Conservation (phyloP, 1,140 invertebrate genomes). For the Gonioctena quinquepunctata region DNA sequence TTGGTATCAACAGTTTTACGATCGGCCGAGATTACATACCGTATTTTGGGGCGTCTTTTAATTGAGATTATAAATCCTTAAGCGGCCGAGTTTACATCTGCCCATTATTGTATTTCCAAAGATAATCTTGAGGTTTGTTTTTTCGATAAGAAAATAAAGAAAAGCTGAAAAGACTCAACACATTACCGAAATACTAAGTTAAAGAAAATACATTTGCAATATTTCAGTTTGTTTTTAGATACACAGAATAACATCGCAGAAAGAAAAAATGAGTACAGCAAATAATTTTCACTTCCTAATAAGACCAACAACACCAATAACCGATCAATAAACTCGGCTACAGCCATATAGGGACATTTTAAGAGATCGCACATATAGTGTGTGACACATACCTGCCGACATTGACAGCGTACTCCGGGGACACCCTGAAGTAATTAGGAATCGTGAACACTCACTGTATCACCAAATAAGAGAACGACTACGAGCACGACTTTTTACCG, state of each 20-base stretch:
- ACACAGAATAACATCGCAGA: neutral
- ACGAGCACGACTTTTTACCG: neutral
- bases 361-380: neutral
- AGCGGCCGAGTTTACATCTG: too few relatives aligned
- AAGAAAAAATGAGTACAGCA: neutral
- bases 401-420: constrained; percentile 45
- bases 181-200: too few relatives aligned
- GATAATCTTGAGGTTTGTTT: too few relatives aligned
- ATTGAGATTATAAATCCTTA: too few relatives aligned
- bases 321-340: neutral
- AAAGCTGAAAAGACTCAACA: too few relatives aligned
- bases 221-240: too few relatives aligned
- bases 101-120: too few relatives aligned
- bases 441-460: constrained; percentile 35
- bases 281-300: constrained; percentile 4
- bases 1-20: too few relatives aligned
- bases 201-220: too few relatives aligned
- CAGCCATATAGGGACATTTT: constrained; percentile 11
- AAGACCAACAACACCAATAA: constrained; percentile 5
- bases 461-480: neutral
- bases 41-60: too few relatives aligned
- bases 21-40: too few relatives aligned
- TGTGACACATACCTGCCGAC: constrained; percentile 42
- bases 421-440: constrained; percentile 37
- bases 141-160: too few relatives aligned